Base-by-base conservation (phyloP, 1,140 invertebrate species). In the Aethina tumida region DNA sequence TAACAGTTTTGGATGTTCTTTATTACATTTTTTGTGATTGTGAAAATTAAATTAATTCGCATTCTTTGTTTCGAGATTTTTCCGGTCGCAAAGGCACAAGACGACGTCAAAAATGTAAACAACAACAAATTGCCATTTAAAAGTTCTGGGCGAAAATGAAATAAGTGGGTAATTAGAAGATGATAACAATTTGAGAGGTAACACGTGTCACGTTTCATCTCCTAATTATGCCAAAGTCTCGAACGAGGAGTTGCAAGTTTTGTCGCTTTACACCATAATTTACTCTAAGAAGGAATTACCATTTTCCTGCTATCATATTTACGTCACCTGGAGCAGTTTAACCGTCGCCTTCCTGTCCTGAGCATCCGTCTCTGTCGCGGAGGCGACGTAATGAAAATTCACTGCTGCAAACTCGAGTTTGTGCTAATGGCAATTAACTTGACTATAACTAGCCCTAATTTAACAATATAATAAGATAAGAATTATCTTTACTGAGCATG, bases 361-460 rank as follows among this genome's bases (percentile, higher is more conserved):
- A 18, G 29, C 33, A 35, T 35, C 32, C 30, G 21, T 41, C 40
- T 35, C 33, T 41, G 40, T 41, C 40, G 31, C 22, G n/a, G 28
- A 16, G 34, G 34, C 19, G n/a, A 40, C 29, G 29, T 40, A 40
- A 40, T 22, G 38, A 33, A 31, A 40, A 33, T 33, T 40, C 28
- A 20, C 29, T 25, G 34, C 34, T 29, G 29, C 34, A 40, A 40
- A 25, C 34, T 33, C 29, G 32, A n/a, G 29, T 41, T 35, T 35
- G 32, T 41, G 19, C 33, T 36, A 41, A 41, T 41, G 40, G 40
- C 40, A 41, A 41, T 41, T 41, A 41, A 41, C 40, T 41, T 35
- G 40, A 41, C 40, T 36, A 41, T 41, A 41, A 41, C 40, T 41
- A 35, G 40, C 40, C 40, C 40, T 41, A 41, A 41, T 41, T 41